Evolutionary conservation across 2,797 vertebrate species (phyloP), one percentile per base, ranked within the genome.

Genomic region (Melanotaenia trifasciata): DNA sequence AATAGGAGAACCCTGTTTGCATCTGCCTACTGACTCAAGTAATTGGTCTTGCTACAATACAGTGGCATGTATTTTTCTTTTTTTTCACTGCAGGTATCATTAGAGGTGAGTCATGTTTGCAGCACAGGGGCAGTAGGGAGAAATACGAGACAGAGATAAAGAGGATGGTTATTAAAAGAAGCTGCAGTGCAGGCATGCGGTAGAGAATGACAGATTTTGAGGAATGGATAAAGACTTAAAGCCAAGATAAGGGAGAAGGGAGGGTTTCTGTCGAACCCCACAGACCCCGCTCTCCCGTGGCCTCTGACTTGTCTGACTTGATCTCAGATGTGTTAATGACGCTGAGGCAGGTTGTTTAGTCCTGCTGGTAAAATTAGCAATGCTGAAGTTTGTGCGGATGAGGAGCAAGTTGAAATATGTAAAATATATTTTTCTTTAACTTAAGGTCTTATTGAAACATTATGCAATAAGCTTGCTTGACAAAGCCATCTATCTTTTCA

Each of bases 101-200:
- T 81, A 90, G 83, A 67, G 16, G 66, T 38, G 72, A 80, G 78
- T 67, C 75, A n/a, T 76, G 72, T 69, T 72, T 64, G 58, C 65
- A 38, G 74, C 61, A 60, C n/a, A 35, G 64, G 79, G 75, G 43
- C 79, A 72, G 45, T 6, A 3, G 75, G 58, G 56, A 78, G 69
- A 59, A 76, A 77, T 68, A 78, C 10, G 30, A 78, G 83, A 85
- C 69, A 50, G 62, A 90, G 81, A 88, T 83, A 58, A 81, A 88
- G 78, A 75, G 66, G 80, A 28, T 33, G 67, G 69, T 86, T 91
- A 87, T 87, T 88, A 88, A 81, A 83, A 83, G 84, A 84, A 79
- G 70, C 79, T 38, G 63, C 33, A 74, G 57, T 61, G 80, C 57
- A 73, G 72, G 79, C 72, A 83, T 74, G 76, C 83, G 74, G 70